Base-by-base conservation (phyloP, 2,888 invertebrate species). In the Leistus spinibarbis region DNA sequence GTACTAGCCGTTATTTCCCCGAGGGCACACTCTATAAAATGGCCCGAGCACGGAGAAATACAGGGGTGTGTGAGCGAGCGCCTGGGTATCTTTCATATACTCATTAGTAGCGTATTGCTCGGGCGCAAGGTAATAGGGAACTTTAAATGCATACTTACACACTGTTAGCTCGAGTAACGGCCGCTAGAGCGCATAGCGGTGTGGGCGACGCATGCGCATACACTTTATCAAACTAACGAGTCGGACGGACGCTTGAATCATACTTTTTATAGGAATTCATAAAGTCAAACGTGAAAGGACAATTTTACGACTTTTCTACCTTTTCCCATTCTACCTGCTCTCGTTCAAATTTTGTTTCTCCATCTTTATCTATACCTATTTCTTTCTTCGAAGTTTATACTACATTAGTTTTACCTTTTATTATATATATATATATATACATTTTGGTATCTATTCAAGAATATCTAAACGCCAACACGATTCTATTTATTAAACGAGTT, bases 111-210 rank as follows among this genome's bases (percentile, higher is more conserved):
- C 69, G 56, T 56, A 54, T 60, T 60, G 60, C 54, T 68, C 54
- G 54, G 17, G 56, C n/a, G n/a, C 23, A 63, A 40, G 53, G 53
- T 62, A 70, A 70, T 70, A 40, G 69, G 69, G 54, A 63, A 40
- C 62, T 70, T 70, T 70, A 70, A 70, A 70, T 70, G 69, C 69
- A 70, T 70, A 63, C 69, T 70, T 70, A 63, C 69, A 22, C 69
- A 40, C 40, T 40, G 40, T 40, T 40, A 40, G 40, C 13, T 40
- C 40, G 40, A 40, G 40, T 40, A 40, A 40, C 40, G 40, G 40
- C 13, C 40, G 40, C 40, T 13, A 40, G 7, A 40, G 40, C 40
- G 40, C 40, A 40, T 40, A 40, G 3, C 40, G 40, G 40, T 40
- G 40, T 40, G 5, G 40, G 40, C 10, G 1, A 1, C 5, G 0